phyloP scores from a whole-genome alignment of 1,140 invertebrate genomes.

The Aethina tumida region DNA sequence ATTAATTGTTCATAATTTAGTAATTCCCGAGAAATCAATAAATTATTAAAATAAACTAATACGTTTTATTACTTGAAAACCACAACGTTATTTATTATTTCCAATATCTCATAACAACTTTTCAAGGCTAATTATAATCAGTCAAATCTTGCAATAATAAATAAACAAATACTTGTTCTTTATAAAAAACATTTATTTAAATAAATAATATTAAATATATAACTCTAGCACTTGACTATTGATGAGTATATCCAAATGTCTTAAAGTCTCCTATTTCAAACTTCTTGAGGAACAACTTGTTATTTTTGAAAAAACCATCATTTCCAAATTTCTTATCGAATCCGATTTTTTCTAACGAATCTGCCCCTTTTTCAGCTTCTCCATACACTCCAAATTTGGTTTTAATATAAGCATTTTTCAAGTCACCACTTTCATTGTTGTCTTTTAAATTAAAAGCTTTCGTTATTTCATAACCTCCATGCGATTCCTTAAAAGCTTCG shows the following conservation, averaged over 20 bases:
- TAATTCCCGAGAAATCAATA: too few relatives aligned
- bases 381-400: slow-evolving; percentile 43
- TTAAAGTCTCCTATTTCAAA: slow-evolving; percentile 48
- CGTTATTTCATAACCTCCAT: slow-evolving; percentile 38
- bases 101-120: too few relatives aligned
- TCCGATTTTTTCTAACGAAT: slow-evolving; percentile 46
- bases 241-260: slow-evolving; percentile 32
- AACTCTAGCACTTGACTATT: not conserved
- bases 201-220: too few relatives aligned
- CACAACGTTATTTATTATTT: too few relatives aligned
- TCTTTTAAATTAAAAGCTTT: slow-evolving; percentile 33
- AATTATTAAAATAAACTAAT: too few relatives aligned
- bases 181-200: too few relatives aligned
- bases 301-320: slow-evolving; percentile 49
- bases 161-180: too few relatives aligned
- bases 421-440: slow-evolving; percentile 40
- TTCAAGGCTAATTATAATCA: too few relatives aligned
- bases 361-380: slow-evolving; percentile 43
- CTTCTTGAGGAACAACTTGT: slow-evolving; percentile 50
- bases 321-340: slow-evolving; percentile 52
- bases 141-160: too few relatives aligned
- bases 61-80: too few relatives aligned
- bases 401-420: slow-evolving; percentile 45
- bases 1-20: too few relatives aligned
- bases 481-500: slow-evolving; percentile 45